Base-by-base conservation (phyloP, 1,140 invertebrate genomes). In the Tetragnatha versicolor region DNA sequence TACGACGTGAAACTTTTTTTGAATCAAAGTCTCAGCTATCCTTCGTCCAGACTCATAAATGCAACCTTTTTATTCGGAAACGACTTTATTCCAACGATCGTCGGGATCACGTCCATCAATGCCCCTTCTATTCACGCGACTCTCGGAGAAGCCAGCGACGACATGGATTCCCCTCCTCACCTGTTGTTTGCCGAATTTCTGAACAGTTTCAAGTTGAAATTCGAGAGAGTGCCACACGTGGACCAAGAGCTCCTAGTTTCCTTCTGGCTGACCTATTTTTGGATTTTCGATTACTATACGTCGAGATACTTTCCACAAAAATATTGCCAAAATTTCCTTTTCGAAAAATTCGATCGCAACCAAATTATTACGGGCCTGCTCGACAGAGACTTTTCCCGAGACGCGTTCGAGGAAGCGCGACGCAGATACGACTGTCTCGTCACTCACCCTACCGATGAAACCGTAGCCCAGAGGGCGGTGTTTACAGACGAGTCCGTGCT, bases 21-120 rank as follows among this genome's bases (percentile, higher is more conserved):
- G n/a, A 10, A 20, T 2, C 17, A 47, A 49, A 33, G 22, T 10
- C 20, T 39, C 2, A 14, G 17, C 0, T 68, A 68, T 68, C 65
- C 45, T 0, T 5, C 17, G 6, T 2, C 14, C 2, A 27, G 17
- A 12, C 25, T 68, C 0, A 17, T 31, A 17, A n/a, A n/a, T 2
- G 14, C 12, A n/a, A 33, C 31, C 1, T 68, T 68, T 51, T 12
- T 68, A 7, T 68, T 68, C 35, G 65, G 65, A 1, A 68, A 68
- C 27, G 65, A 68, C 33, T 68, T 68, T 31, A 51, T 49, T 31
- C 65, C 65, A 2, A 0, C 35, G 22, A 1, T 65, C 0, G 25
- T 65, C 14, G 35, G 35, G 0, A 65, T 65, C 4, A 42, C 61
- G 2, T 22, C 22, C 5, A 45, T 25, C 6, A 65, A 65, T 29